phyloP scores from a whole-genome alignment of 2,888 invertebrate species.

The Amphimallon solstitiale region DNA sequence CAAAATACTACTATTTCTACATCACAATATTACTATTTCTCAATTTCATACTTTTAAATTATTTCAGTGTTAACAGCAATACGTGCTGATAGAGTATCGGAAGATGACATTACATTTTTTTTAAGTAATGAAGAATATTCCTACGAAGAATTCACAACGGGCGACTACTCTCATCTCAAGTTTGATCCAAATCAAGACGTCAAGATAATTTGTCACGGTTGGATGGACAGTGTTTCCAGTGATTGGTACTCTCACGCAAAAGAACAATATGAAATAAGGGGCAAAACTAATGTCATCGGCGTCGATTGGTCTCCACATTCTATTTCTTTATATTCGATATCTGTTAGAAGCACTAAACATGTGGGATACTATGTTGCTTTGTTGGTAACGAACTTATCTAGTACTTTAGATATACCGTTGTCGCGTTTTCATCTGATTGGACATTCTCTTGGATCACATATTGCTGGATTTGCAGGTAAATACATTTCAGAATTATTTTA shows the following conservation, averaged over 20 bases:
- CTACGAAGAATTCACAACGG: constrained; percentile 4
- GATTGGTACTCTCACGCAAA: constrained; percentile 22
- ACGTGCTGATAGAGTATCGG: not conserved
- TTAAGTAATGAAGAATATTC: constrained; percentile 10
- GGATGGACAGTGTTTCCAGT: constrained; percentile 10
- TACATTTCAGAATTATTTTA: not conserved
- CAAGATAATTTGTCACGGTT: constrained; percentile 30
- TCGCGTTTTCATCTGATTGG: constrained; percentile 29
- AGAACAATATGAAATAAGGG: constrained; percentile 21
- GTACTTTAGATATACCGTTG: constrained; percentile 10
- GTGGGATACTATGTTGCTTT: constrained; percentile 26
- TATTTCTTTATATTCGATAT: constrained; percentile 1
- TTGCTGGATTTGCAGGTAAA: constrained; percentile 37
- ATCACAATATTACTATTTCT: not conserved
- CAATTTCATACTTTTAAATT: not conserved
- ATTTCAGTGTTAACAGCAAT: not conserved
- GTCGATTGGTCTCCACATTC: constrained; percentile 32
- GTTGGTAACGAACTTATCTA: constrained; percentile 19
- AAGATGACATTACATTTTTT: constrained; percentile 23
- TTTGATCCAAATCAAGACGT: constrained; percentile 23
- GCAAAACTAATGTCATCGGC: constrained; percentile 25
- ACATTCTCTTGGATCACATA: constrained; percentile 35
- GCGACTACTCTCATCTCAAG: not conserved
- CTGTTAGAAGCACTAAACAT: not conserved
- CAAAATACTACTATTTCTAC: not conserved